Percentiles rank a stretch among this genome's conserved stretches.
These are phyloP conservation scores for Australoheros facetus DNA, from an alignment of 2,797 vertebrate species.

Conservation along the genomic window DNA sequence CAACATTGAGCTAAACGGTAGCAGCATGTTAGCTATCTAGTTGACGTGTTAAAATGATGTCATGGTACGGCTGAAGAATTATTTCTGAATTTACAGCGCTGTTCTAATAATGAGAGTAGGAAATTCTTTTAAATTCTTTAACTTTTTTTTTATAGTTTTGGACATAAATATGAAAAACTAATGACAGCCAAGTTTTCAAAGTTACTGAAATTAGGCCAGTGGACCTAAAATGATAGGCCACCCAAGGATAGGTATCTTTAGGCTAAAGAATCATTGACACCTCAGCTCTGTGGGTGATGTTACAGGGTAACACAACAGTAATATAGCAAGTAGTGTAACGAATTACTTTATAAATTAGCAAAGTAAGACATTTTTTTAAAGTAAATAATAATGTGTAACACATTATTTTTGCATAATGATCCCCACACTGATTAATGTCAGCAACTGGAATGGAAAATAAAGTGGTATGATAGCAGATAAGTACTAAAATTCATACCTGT, in stretches of 20 bases:
- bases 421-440: not conserved
- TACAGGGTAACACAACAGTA: too few relatives aligned
- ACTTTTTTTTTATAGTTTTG: not conserved
- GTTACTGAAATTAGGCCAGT: not conserved
- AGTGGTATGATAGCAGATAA: not conserved
- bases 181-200: not conserved
- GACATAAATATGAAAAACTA: not conserved
- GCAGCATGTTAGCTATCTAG: not conserved
- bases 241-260: not conserved
- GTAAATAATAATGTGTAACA: too few relatives aligned
- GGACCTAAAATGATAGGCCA: not conserved
- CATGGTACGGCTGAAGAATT: not conserved
- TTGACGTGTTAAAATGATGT: not conserved
- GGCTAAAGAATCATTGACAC: too few relatives aligned
- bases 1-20: not conserved
- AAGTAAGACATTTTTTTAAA: too few relatives aligned
- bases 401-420: not conserved
- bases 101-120: not conserved
- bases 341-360: too few relatives aligned
- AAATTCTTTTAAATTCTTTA: not conserved
- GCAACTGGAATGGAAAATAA: not conserved
- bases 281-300: too few relatives aligned
- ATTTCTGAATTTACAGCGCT: not conserved
- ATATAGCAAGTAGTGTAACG: too few relatives aligned
- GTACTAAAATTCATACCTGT: not conserved